These are phyloP conservation scores for Phyto melanocephala DNA, from an alignment of 2,888 invertebrate species.

Conservation along the genomic window DNA sequence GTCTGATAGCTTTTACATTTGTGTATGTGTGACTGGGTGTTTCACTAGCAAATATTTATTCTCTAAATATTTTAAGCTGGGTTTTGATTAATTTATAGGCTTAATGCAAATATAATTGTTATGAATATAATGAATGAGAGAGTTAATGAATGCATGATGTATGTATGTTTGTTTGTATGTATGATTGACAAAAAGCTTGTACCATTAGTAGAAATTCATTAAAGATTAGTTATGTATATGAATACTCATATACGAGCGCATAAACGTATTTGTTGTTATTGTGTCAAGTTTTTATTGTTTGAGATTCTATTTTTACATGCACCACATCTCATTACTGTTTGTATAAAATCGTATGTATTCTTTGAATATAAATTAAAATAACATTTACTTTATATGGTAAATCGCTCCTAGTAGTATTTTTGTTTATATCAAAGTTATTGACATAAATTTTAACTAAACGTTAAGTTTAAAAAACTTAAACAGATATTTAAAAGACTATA, in stretches of 20 bases:
- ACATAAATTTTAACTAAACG: too few species aligned
- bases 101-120: slow-evolving; percentile 38
- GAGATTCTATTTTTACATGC: too few species aligned
- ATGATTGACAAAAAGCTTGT: slow-evolving; percentile 65
- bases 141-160: slow-evolving; percentile 22
- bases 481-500: too few species aligned
- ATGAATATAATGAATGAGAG: slow-evolving; percentile 32
- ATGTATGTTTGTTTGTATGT: slow-evolving; percentile 37
- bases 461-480: too few species aligned
- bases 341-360: too few species aligned
- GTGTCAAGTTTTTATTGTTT: too few species aligned
- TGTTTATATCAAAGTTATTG: too few species aligned
- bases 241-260: background rate
- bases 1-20: background rate
- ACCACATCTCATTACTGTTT: too few species aligned
- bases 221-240: slow-evolving; percentile 35
- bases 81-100: slow-evolving; percentile 34
- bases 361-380: too few species aligned
- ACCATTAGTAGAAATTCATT: slow-evolving; percentile 61
- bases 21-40: background rate
- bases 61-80: slow-evolving; percentile 32
- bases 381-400: too few species aligned
- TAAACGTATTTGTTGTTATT: too few species aligned
- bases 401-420: too few species aligned
- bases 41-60: background rate